These are phyloP conservation scores for Sisor rabdophorus DNA, from an alignment of 2,113 vertebrate genomes.

Conservation along the genomic window DNA sequence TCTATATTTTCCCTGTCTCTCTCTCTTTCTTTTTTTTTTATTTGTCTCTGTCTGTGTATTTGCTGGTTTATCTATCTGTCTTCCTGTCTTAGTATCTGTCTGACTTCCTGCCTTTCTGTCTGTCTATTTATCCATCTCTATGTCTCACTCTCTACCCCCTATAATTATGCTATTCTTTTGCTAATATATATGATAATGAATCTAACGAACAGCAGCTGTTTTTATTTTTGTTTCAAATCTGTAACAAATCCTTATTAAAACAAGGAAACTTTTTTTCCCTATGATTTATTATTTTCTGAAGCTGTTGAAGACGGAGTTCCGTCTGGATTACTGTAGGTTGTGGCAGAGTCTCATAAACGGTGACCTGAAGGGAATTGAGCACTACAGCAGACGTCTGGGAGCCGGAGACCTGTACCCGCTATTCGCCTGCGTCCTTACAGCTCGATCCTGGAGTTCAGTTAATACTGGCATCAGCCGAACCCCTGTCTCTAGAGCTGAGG, in stretches of 20 bases:
- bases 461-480: constrained; percentile 80
- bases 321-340: constrained; percentile 86
- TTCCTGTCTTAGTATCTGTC: background rate
- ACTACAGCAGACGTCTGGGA: constrained; percentile 81
- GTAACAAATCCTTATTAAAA: background rate
- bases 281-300: constrained; percentile 49
- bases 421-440: constrained; percentile 90
- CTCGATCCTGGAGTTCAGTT: constrained; percentile 87
- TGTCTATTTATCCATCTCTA: background rate
- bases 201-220: too few species aligned
- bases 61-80: background rate
- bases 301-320: constrained; percentile 83
- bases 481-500: constrained; percentile 80
- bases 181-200: too few species aligned
- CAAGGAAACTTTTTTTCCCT: background rate
- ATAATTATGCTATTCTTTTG: too few species aligned
- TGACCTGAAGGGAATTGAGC: constrained; percentile 80
- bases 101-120: background rate
- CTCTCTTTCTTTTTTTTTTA: too few species aligned
- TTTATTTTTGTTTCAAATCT: background rate
- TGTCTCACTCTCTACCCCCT: too few species aligned
- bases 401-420: constrained; percentile 87
- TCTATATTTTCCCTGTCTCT: too few species aligned
- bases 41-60: background rate
- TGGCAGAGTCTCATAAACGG: constrained; percentile 90